A percentile compares a stretch with the other conserved stretches of the same genome.
These are phyloP conservation scores for Aratinga solstitialis DNA, from an alignment of 2,797 vertebrate species.

Conservation along the genomic window DNA sequence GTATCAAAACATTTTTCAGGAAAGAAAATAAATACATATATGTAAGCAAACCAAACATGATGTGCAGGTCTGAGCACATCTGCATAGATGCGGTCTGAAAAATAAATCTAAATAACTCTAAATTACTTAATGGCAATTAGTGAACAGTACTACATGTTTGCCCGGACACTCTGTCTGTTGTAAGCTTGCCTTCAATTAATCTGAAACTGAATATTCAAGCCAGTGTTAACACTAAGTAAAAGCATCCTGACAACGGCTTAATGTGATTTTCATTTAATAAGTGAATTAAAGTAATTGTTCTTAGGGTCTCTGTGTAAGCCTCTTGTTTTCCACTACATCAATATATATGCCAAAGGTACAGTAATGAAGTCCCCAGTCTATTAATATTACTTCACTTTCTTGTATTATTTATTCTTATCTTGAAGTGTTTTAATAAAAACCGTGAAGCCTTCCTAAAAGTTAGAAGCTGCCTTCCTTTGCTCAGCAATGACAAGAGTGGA, in stretches of 20 bases:
- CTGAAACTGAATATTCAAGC: not conserved
- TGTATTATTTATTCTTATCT: not conserved
- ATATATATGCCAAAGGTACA: not conserved
- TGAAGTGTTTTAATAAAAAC: not conserved
- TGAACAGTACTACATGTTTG: not conserved
- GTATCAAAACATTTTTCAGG: not conserved
- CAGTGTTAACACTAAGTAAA: not conserved
- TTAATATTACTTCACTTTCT: not conserved
- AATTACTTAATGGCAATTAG: not conserved
- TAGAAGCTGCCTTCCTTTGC: not conserved
- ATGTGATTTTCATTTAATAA: slow-evolving; percentile 16
- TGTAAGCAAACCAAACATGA: not conserved
- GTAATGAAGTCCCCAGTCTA: not conserved
- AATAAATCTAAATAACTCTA: not conserved
- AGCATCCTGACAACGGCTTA: slow-evolving; percentile 7
- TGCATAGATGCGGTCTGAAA: not conserved
- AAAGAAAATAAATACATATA: too few relatives aligned
- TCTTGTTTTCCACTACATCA: not conserved
- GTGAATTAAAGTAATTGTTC: slow-evolving; percentile 1
- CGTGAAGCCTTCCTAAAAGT: not conserved
- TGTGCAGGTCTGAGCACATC: not conserved
- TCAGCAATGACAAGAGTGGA: not conserved
- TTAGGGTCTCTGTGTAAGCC: not conserved
- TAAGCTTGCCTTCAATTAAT: not conserved
- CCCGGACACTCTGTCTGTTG: not conserved